These are phyloP conservation scores for Acropora tenuis DNA, from an alignment of 64 coral and sea anemone species.

Conservation along the genomic window DNA sequence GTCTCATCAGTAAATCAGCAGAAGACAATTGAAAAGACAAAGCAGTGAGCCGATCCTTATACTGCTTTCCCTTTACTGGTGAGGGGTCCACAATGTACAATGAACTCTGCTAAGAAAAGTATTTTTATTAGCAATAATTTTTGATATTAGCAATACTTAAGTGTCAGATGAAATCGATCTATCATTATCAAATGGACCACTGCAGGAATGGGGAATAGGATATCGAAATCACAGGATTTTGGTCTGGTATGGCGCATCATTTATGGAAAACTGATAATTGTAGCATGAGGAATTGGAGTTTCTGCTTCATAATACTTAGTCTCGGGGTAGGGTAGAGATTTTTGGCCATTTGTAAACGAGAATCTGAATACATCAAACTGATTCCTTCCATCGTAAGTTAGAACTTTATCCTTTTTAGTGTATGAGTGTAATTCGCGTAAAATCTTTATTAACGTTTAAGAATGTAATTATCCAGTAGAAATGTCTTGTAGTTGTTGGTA, in stretches of 20 bases:
- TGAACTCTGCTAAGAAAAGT: not conserved
- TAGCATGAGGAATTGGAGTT: not conserved
- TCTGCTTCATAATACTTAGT: not conserved
- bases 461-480: too few species aligned
- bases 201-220: not conserved
- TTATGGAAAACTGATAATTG: not conserved
- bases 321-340: not conserved
- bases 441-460: not conserved
- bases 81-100: not conserved
- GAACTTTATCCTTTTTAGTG: not conserved
- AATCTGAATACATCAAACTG: not conserved
- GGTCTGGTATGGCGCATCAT: not conserved
- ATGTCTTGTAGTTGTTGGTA: too few species aligned
- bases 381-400: not conserved
- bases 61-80: not conserved
- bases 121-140: conserved; percentile 1
- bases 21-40: not conserved
- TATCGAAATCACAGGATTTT: not conserved
- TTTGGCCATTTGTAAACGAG: not conserved
- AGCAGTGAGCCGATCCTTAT: not conserved
- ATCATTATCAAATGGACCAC: not conserved
- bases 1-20: not conserved
- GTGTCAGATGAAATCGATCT: not conserved
- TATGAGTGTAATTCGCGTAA: not conserved
- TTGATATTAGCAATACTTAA: not conserved